A percentile compares a stretch with the other conserved stretches of the same genome.
Conservation (phyloP, 2,888 invertebrate genomes). For the Perizoma flavofasciatum region DNA sequence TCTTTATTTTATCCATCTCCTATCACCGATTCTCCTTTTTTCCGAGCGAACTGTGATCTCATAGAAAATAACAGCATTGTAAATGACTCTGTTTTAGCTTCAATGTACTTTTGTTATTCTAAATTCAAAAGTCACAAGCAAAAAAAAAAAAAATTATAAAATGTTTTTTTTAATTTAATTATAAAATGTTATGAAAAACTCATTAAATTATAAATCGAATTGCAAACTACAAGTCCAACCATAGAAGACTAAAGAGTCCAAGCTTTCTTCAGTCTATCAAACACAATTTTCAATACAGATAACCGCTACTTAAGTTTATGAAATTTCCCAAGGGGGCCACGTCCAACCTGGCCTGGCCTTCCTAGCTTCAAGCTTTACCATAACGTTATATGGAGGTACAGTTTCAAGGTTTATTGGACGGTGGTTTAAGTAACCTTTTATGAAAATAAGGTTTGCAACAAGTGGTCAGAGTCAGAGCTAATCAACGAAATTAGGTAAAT, state of each 20-base stretch:
- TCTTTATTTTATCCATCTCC: too few species aligned
- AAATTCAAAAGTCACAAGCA: too few species aligned
- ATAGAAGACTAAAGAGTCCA: background rate
- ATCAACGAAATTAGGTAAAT: constrained; percentile 7
- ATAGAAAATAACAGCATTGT: too few species aligned
- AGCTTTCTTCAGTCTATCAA: background rate
- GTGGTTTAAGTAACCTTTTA: constrained; percentile 19
- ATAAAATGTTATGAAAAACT: too few species aligned
- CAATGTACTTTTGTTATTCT: too few species aligned
- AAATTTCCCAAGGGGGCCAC: constrained; percentile 3
- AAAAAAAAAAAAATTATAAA: too few species aligned
- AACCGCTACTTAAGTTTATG: background rate
- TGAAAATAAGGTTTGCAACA: constrained; percentile 30
- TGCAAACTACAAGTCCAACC: too few species aligned
- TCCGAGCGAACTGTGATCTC: too few species aligned
- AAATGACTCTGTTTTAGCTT: too few species aligned
- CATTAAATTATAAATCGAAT: too few species aligned
- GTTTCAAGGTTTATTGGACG: constrained; percentile 12
- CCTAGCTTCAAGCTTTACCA: background rate
- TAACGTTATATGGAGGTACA: background rate
- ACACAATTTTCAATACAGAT: constrained; percentile 5
- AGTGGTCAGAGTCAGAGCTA: constrained; percentile 25
- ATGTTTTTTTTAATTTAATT: too few species aligned
- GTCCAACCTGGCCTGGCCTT: constrained; percentile 14
- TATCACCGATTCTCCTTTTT: too few species aligned